Conservation (phyloP, 2,888 invertebrate genomes). For the Proisotoma minuta region DNA sequence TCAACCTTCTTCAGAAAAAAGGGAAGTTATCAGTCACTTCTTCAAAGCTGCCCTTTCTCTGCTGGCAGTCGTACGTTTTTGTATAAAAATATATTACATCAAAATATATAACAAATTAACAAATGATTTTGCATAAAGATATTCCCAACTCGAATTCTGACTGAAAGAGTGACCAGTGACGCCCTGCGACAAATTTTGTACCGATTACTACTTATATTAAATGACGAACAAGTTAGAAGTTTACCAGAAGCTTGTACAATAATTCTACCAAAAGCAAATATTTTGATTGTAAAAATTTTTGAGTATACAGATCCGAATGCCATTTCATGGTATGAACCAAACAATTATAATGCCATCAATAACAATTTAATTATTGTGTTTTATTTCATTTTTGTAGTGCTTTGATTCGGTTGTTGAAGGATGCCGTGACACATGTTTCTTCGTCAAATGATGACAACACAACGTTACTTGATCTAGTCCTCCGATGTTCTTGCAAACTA, state of each 20-base stretch:
- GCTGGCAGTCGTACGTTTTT: constrained; percentile 50
- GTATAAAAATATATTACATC: too few relatives aligned
- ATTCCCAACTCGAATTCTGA: constrained; percentile 57
- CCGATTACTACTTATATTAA: constrained; percentile 67
- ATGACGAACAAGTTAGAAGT: constrained; percentile 62
- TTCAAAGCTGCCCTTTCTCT: constrained; percentile 40
- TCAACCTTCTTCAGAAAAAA: constrained; percentile 41
- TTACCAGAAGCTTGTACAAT: constrained; percentile 62
- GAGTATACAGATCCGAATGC: constrained; percentile 65
- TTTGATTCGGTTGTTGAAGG: constrained; percentile 78
- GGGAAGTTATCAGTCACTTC: constrained; percentile 51
- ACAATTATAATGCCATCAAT: too few relatives aligned
- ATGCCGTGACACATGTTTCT: constrained; percentile 70
- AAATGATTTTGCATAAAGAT: constrained; percentile 61
- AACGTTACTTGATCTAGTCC: constrained; percentile 74
- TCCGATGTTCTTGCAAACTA: constrained; percentile 94
- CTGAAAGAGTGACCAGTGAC: constrained; percentile 62
- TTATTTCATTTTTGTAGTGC: too few relatives aligned
- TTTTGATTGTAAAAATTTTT: constrained; percentile 69
- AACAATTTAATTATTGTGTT: too few relatives aligned
- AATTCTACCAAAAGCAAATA: constrained; percentile 65
- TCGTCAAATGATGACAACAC: constrained; percentile 65
- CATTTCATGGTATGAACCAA: constrained; percentile 61
- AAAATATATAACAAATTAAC: too few relatives aligned
- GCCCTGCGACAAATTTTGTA: constrained; percentile 67